A percentile compares a stretch with the other conserved stretches of the same genome.
Evolutionary conservation across 2,888 invertebrate genomes (phyloP).

Genomic region (Drosophila neonasuta): DNA sequence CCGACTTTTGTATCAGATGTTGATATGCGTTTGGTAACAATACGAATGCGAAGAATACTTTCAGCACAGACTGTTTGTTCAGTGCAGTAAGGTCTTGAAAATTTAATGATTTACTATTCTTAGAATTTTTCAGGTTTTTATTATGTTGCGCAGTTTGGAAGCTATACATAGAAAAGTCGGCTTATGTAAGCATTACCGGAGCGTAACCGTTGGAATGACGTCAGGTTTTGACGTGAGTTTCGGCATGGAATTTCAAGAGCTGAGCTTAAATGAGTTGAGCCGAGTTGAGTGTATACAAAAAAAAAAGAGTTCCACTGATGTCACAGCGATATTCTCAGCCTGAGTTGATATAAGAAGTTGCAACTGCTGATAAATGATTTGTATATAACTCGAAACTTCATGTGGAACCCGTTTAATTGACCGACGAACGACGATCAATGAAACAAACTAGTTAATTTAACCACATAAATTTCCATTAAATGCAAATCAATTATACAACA

Average conservation of each 20-base stretch:
- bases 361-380: conserved; percentile 7
- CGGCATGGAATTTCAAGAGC: conserved; percentile 29
- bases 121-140: conserved; percentile 28
- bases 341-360: conserved; percentile 16
- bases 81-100: conserved; percentile 3
- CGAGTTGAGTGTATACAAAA: conserved; percentile 7
- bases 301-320: conserved; percentile 26
- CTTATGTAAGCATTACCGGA: conserved; percentile 54
- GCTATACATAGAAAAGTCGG: conserved; percentile 26
- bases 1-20: conserved; percentile 22
- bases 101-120: conserved; percentile 43
- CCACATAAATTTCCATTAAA: conserved; percentile 60
- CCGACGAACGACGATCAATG: neutral
- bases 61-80: conserved; percentile 1
- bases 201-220: conserved; percentile 71
- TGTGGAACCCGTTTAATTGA: conserved; percentile 41
- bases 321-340: conserved; percentile 27
- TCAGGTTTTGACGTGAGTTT: conserved; percentile 34
- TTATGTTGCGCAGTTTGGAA: conserved; percentile 27
- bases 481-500: conserved; percentile 51
- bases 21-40: conserved; percentile 12
- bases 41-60: neutral
- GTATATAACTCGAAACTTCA: conserved; percentile 1
- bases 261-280: conserved; percentile 13
- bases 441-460: conserved; percentile 45